Conservation (phyloP, 2,888 invertebrate species). For the Parnassius mnemosyne region DNA sequence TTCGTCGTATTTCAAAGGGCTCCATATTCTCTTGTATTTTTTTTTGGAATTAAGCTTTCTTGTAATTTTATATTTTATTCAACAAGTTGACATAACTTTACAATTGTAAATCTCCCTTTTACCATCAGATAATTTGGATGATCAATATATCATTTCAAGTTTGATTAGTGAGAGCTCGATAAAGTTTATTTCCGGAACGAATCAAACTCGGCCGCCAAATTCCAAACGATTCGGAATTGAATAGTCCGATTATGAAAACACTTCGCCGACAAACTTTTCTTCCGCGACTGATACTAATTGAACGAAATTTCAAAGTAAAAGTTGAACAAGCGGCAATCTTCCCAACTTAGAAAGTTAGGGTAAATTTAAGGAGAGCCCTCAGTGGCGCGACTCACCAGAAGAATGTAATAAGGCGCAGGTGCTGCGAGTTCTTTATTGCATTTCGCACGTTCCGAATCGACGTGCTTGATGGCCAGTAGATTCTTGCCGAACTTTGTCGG, state of each 20-base stretch:
- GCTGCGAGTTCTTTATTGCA: constrained; percentile 77
- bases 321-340: constrained; percentile 73
- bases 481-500: constrained; percentile 72
- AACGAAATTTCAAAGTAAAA: constrained; percentile 73
- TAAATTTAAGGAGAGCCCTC: constrained; percentile 59
- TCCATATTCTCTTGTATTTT: too few relatives aligned
- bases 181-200: constrained; percentile 29
- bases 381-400: constrained; percentile 68
- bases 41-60: too few relatives aligned
- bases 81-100: too few relatives aligned
- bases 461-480: constrained; percentile 76
- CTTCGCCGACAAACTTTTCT: constrained; percentile 56
- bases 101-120: too few relatives aligned
- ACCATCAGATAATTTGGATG: too few relatives aligned
- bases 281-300: constrained; percentile 68
- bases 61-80: too few relatives aligned
- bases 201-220: constrained; percentile 28
- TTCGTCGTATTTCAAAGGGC: too few relatives aligned
- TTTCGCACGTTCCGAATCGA: constrained; percentile 75
- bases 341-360: constrained; percentile 67
- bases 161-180: constrained; percentile 30
- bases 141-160: constrained; percentile 13
- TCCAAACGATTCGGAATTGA: constrained; percentile 28
- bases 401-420: constrained; percentile 80
- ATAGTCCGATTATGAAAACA: constrained; percentile 52